A percentile compares a stretch with the other conserved stretches of the same genome.
Evolutionary conservation across 2,113 vertebrate genomes (phyloP).

Genomic region (Ceyx cyanopectus): DNA sequence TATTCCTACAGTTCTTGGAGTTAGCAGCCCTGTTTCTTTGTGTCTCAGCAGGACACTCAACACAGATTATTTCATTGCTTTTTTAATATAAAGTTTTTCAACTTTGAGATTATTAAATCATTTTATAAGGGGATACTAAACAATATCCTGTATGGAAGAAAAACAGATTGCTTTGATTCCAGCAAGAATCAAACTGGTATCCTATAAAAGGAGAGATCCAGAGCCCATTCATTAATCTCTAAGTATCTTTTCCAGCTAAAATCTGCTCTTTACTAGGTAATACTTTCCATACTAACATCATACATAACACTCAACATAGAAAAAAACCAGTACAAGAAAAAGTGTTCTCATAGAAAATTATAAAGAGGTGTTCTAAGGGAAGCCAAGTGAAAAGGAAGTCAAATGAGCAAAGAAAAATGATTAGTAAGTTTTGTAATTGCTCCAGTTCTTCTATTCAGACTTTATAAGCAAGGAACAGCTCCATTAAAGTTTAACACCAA

Average conservation of each 20-base stretch:
- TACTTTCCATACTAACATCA: slow-evolving; percentile 37
- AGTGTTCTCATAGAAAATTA: slow-evolving; percentile 27
- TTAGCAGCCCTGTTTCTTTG: not conserved
- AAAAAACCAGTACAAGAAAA: slow-evolving; percentile 16
- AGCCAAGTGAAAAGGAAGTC: not conserved
- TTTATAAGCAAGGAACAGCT: not conserved
- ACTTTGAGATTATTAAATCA: not conserved
- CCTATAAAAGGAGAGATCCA: not conserved
- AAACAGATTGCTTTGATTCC: slow-evolving; percentile 25
- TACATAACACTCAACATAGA: not conserved
- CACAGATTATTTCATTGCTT: not conserved
- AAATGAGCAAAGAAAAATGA: not conserved
- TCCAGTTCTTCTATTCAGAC: not conserved
- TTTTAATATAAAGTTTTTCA: not conserved
- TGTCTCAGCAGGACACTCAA: not conserved
- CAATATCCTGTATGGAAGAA: not conserved
- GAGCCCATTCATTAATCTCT: slow-evolving; percentile 1
- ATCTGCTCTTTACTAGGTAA: slow-evolving; percentile 23
- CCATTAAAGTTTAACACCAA: not conserved
- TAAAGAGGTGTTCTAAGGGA: slow-evolving; percentile 17
- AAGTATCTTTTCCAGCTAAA: slow-evolving; percentile 32
- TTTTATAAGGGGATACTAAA: not conserved
- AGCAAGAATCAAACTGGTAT: not conserved
- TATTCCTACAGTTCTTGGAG: not conserved
- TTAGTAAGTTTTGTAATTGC: not conserved